phyloP scores from a whole-genome alignment of 2,888 invertebrate genomes.

The Eilema griseolum region DNA sequence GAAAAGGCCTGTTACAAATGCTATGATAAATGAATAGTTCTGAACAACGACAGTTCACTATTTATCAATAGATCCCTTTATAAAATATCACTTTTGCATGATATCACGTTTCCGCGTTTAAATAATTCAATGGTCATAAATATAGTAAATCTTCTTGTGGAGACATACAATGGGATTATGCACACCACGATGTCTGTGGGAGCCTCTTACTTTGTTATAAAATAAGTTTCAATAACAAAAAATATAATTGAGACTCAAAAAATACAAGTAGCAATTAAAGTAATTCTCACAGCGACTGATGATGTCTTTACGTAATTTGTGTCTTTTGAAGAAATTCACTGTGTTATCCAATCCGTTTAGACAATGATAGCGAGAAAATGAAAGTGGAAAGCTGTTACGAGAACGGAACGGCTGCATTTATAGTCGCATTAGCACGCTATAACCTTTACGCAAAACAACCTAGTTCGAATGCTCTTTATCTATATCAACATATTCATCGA shows the following conservation, averaged over 20 bases:
- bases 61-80: slow-evolving; percentile 66
- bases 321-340: slow-evolving; percentile 76
- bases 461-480: slow-evolving; percentile 35
- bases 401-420: slow-evolving; percentile 67
- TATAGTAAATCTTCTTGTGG: slow-evolving; percentile 50
- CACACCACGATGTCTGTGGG: slow-evolving; percentile 56
- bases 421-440: slow-evolving; percentile 59
- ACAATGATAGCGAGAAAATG: slow-evolving; percentile 84
- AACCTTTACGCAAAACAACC: slow-evolving; percentile 25
- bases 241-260: slow-evolving; percentile 68
- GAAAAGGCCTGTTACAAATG: slow-evolving; percentile 73
- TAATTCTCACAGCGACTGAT: slow-evolving; percentile 75
- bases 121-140: slow-evolving; percentile 51
- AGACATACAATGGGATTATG: slow-evolving; percentile 52
- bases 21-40: slow-evolving; percentile 74
- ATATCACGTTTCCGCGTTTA: slow-evolving; percentile 64
- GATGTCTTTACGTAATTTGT: slow-evolving; percentile 76
- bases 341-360: slow-evolving; percentile 82
- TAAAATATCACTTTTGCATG: slow-evolving; percentile 54
- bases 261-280: slow-evolving; percentile 74
- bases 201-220: slow-evolving; percentile 73
- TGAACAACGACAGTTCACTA: slow-evolving; percentile 68
- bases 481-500: slow-evolving; percentile 41
- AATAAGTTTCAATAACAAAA: slow-evolving; percentile 74
- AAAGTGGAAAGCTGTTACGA: slow-evolving; percentile 84